Evolutionary conservation across 2,113 vertebrate genomes (phyloP), one percentile per base, ranked within the genome.

Genomic region (Phaethornis superciliosus): DNA sequence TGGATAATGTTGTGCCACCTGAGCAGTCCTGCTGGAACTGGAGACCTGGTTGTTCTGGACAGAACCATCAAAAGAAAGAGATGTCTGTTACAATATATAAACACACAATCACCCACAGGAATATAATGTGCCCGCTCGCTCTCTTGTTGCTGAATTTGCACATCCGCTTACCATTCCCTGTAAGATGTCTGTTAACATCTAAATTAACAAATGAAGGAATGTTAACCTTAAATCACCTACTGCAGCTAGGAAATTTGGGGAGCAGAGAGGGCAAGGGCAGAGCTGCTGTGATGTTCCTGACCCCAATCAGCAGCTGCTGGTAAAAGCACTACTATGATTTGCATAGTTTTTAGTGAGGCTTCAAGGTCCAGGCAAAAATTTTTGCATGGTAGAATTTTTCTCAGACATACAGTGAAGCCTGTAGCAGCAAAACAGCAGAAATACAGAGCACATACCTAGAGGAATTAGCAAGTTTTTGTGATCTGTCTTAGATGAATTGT

Each of bases 251-350:
- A 49, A 75, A 49, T 47, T 42, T 15, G 37, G 26, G 60, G 37
- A 71, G 83, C 47, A 74, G 33, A 63, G 46, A 44, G 32, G 52
- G 52, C 33, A 21, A 7, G 2, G 46, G 21, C 49, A n/a, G 65
- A 82, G 44, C 60, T 86, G 81, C 80, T 51, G 37, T 28, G 64
- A 26, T 17, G 32, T 37, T 67, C 71, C 85, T 47, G 88, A 67
- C 80, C 28, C 51, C 1, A 0, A 9, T 5, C 52, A 78, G 69
- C 69, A 75, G 86, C 82, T 63, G 71, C 72, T 40, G 15, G 26
- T 35, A 15, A 65, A 93, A 85, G 74, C 88, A 75, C 37, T 44
- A 65, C 88, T 81, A 84, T 5, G 4, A 60, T 81, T 81, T 88
- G 77, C 77, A 79, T 27, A 75, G 69, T 52, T 94, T 88, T 54